Percentiles rank a stretch among this genome's conserved stretches.
phyloP scores from a whole-genome alignment of 1,140 invertebrate genomes.

The Sitodiplosis mosellana region DNA sequence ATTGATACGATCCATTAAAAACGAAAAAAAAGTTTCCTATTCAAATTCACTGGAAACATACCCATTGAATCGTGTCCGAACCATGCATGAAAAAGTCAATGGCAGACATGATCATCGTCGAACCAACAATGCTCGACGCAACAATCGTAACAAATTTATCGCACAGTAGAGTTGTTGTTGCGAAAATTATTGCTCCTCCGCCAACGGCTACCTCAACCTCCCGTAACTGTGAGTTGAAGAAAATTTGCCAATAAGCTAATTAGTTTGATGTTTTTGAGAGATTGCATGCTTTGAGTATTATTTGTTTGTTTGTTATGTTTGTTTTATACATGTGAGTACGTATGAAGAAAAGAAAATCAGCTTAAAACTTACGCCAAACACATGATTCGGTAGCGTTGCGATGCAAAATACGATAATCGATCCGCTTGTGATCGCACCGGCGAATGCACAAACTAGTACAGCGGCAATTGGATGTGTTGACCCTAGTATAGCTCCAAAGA shows the following conservation, averaged over 20 bases:
- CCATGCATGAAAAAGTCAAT: constrained; percentile 22
- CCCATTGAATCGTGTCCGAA: constrained; percentile 22
- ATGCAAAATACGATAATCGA: constrained; percentile 22
- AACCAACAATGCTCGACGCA: constrained; percentile 22
- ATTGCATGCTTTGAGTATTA: neutral
- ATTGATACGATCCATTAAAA: too few species aligned
- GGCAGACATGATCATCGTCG: constrained; percentile 22
- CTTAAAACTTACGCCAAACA: constrained; percentile 20
- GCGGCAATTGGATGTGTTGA: constrained; percentile 23
- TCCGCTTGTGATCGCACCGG: constrained; percentile 20
- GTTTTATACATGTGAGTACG: neutral
- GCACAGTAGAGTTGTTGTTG: constrained; percentile 20
- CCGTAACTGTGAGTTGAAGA: constrained; percentile 4
- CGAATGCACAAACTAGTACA: constrained; percentile 20
- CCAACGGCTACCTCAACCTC: constrained; percentile 22
- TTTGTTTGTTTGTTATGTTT: neutral
- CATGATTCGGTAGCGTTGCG: constrained; percentile 24
- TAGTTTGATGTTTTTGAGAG: neutral
- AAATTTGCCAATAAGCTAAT: too few species aligned
- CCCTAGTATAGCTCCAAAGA: constrained; percentile 20
- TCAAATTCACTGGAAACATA: constrained; percentile 5
- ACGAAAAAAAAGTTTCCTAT: too few species aligned
- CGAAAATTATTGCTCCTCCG: constrained; percentile 22
- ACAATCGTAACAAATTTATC: constrained; percentile 24
- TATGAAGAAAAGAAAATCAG: too few species aligned